Evolutionary conservation across 2,113 vertebrate genomes (phyloP).

Genomic region (Macquaria ambigua): DNA sequence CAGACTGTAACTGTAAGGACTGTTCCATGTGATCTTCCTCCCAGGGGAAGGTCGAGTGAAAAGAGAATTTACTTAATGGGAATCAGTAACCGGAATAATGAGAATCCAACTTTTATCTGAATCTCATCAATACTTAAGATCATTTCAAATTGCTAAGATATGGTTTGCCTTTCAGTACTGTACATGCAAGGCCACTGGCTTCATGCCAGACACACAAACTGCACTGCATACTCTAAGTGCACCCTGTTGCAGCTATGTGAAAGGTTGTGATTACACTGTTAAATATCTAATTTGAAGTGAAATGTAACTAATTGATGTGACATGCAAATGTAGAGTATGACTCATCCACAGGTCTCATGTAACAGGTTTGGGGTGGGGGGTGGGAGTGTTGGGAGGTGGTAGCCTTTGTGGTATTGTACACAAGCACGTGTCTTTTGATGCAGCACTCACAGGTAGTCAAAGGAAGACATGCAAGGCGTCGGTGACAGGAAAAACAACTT

Average conservation of each 20-base stretch:
- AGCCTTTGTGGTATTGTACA: not conserved
- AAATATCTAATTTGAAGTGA: not conserved
- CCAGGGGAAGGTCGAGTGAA: not conserved
- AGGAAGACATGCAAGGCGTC: not conserved
- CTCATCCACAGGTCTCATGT: not conserved
- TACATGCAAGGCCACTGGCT: not conserved
- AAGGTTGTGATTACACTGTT: not conserved
- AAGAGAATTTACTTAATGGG: conserved; percentile 10
- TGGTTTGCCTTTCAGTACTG: not conserved
- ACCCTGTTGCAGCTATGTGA: not conserved
- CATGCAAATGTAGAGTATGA: not conserved
- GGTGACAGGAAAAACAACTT: conserved; percentile 1
- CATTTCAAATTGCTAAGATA: not conserved
- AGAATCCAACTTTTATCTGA: not conserved
- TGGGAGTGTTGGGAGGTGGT: not conserved
- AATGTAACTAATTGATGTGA: not conserved
- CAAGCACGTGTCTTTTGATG: not conserved
- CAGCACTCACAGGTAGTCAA: not conserved
- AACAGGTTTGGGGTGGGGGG: not conserved
- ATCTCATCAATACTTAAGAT: not conserved
- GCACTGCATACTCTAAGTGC: not conserved
- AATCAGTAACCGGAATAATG: not conserved
- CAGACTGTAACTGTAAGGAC: not conserved
- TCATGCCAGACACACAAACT: not conserved
- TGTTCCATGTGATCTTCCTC: not conserved